Evolutionary conservation across 2,797 vertebrate genomes (phyloP).

Genomic region (Sphenopsis melanotis): DNA sequence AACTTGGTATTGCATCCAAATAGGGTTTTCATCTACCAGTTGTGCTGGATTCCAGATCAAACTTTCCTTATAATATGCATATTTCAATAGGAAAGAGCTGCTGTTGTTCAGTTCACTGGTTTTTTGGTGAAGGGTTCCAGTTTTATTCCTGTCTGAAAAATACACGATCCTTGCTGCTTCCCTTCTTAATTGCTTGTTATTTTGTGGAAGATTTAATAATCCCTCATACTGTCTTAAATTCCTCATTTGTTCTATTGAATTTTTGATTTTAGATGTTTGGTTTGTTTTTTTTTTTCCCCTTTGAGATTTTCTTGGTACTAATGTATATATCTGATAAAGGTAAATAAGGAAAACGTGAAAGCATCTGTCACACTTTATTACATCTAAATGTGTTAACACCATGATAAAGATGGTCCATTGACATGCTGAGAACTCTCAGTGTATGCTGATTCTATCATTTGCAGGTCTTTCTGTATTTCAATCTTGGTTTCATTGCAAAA

Average conservation of each 20-base stretch:
- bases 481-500: not conserved
- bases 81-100: not conserved
- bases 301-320: not conserved
- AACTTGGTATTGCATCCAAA: not conserved
- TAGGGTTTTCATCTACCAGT: not conserved
- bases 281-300: not conserved
- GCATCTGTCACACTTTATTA: not conserved
- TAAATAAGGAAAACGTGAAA: not conserved
- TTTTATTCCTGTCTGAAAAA: not conserved
- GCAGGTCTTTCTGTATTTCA: not conserved
- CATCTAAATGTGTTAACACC: not conserved
- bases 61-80: rapidly evolving
- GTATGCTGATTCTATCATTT: not conserved
- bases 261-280: not conserved
- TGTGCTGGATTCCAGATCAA: not conserved
- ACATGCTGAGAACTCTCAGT: not conserved
- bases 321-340: not conserved
- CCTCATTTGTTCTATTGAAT: not conserved
- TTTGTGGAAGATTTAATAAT: not conserved
- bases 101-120: not conserved
- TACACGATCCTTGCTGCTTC: not conserved
- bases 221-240: not conserved
- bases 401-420: not conserved
- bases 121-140: not conserved
- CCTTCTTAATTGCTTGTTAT: not conserved